phyloP scores from a whole-genome alignment of 2,113 vertebrate genomes.

The Brachyistius frenatus region DNA sequence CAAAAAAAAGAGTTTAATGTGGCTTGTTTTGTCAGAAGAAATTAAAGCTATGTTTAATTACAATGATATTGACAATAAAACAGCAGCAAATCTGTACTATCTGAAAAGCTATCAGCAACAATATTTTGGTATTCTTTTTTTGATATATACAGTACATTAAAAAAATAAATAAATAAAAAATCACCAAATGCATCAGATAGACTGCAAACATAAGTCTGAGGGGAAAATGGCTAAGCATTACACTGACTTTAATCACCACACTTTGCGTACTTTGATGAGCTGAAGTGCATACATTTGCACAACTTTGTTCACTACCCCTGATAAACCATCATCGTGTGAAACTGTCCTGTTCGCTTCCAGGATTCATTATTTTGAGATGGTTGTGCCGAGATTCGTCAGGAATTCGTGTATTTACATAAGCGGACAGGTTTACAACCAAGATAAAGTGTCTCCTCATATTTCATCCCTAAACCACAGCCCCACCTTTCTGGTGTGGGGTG shows the following conservation, averaged over 20 bases:
- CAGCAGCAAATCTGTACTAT: no score
- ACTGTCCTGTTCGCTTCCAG: neutral
- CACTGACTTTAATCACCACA: neutral
- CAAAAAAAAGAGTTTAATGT: no score
- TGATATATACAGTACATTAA: no score
- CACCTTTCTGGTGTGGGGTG: neutral
- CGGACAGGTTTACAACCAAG: conserved; percentile 2
- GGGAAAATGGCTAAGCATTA: neutral
- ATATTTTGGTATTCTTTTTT: no score
- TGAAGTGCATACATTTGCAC: neutral
- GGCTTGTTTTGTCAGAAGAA: no score
- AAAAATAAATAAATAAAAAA: no score
- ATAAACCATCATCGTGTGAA: neutral
- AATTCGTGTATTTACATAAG: conserved; percentile 16
- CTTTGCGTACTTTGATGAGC: conserved; percentile 2
- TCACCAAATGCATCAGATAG: neutral
- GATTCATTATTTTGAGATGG: conserved; percentile 5
- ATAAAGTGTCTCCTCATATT: conserved; percentile 16
- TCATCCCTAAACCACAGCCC: conserved; percentile 25
- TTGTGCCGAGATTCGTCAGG: neutral
- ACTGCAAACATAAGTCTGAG: neutral
- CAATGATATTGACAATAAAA: no score
- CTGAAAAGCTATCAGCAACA: no score
- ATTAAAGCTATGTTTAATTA: no score
- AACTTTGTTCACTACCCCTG: neutral